Percentiles rank a stretch among this genome's conserved stretches.
Conservation (phyloP, 2,888 invertebrate genomes). For the Scaptomyza parva region DNA sequence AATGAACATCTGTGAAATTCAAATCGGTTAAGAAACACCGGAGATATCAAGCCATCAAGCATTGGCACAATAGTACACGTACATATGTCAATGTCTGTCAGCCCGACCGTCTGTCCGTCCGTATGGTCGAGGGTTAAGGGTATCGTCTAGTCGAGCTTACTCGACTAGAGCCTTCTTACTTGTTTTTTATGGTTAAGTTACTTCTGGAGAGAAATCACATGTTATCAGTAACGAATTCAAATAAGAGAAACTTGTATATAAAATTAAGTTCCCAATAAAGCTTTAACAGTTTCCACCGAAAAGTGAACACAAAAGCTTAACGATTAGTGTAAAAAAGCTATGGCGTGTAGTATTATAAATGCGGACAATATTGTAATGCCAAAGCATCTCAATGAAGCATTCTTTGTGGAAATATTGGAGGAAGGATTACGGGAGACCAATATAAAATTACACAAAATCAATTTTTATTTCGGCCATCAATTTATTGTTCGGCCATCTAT, state of each 20-base stretch:
- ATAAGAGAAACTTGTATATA: neutral
- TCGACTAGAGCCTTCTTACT: no score
- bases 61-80: no score
- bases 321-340: slow-evolving; percentile 13
- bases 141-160: no score
- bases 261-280: neutral
- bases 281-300: slow-evolving; percentile 22
- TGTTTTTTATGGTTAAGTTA: neutral
- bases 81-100: no score
- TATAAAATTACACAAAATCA: slow-evolving; percentile 63
- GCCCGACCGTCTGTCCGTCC: no score
- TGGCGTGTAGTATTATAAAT: slow-evolving; percentile 62
- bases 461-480: slow-evolving; percentile 78
- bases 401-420: slow-evolving; percentile 76
- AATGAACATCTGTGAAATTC: no score
- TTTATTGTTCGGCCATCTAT: slow-evolving; percentile 82
- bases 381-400: slow-evolving; percentile 67
- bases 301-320: slow-evolving; percentile 6
- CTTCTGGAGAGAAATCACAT: neutral
- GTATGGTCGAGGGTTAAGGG: no score
- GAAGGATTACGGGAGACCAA: slow-evolving; percentile 72
- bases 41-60: no score
- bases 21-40: no score
- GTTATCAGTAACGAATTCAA: neutral
- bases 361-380: slow-evolving; percentile 68